Evolutionary conservation across 1,140 invertebrate species (phyloP).

Genomic region (Penaeus vannamei): DNA sequence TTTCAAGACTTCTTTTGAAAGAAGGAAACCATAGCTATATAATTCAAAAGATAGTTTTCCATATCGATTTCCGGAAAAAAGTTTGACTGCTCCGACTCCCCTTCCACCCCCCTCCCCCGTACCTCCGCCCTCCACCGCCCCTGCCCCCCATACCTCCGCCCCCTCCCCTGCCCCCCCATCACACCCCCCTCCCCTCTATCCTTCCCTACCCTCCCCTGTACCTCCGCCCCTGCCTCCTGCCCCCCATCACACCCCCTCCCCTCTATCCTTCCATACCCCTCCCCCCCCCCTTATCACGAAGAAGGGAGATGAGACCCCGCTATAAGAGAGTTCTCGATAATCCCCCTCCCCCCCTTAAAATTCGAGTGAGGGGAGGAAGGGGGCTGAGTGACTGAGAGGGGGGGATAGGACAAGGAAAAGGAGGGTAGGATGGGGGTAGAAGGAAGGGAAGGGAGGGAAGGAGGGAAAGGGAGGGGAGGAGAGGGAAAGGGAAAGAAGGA

Average conservation of each 20-base stretch:
- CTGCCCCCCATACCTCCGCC: not conserved
- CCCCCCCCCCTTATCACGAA: too few species aligned
- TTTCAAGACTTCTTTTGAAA: not conserved
- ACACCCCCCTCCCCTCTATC: too few species aligned
- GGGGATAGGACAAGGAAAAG: not conserved
- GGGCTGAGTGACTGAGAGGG: not conserved
- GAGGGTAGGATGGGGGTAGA: too few species aligned
- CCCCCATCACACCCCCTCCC: not conserved
- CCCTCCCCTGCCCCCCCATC: too few species aligned
- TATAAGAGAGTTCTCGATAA: too few species aligned
- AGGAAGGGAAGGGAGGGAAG: not conserved
- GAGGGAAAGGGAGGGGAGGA: too few species aligned
- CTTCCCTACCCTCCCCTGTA: not conserved
- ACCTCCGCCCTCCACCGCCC: not conserved
- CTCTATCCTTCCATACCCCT: too few species aligned
- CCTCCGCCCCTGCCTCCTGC: not conserved
- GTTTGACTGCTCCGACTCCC: not conserved
- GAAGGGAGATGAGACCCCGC: too few species aligned
- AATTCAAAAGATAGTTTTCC: not conserved
- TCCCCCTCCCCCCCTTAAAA: too few species aligned
- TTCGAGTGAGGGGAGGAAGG: too few species aligned
- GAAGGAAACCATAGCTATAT: not conserved
- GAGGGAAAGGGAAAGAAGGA: not conserved
- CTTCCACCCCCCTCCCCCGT: too few species aligned
- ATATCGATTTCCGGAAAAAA: not conserved